Evolutionary conservation across 2,888 invertebrate species (phyloP).

Genomic region (Galerucella pusilla): DNA sequence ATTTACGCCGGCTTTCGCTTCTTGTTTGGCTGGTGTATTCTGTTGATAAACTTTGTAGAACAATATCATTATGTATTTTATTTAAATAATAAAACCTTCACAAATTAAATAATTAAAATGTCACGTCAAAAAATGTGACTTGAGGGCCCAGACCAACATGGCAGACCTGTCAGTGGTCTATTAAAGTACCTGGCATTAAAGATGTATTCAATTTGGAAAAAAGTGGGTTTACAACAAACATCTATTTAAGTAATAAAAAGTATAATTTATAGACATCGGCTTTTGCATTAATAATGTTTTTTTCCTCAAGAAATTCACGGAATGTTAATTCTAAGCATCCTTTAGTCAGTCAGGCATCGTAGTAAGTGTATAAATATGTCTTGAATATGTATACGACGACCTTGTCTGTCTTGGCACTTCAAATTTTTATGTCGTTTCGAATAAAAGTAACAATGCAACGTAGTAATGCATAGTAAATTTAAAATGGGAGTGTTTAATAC

Average conservation of each 20-base stretch:
- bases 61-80: too few species aligned
- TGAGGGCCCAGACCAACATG: too few species aligned
- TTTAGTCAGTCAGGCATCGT: slow-evolving; percentile 10
- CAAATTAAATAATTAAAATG: too few species aligned
- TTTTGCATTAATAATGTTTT: slow-evolving; percentile 14
- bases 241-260: slow-evolving; percentile 4
- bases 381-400: slow-evolving; percentile 27
- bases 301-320: slow-evolving; percentile 4
- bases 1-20: too few species aligned
- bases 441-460: slow-evolving; percentile 35
- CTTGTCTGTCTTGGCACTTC: slow-evolving; percentile 26
- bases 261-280: slow-evolving; percentile 2
- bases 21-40: too few species aligned
- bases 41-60: too few species aligned
- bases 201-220: not conserved
- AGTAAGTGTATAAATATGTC: slow-evolving; percentile 15
- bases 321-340: slow-evolving; percentile 16
- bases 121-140: too few species aligned
- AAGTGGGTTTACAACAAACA: not conserved
- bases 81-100: too few species aligned
- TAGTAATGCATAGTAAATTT: slow-evolving; percentile 26
- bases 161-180: too few species aligned
- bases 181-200: too few species aligned
- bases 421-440: slow-evolving; percentile 18
- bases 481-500: slow-evolving; percentile 37